A percentile compares a stretch with the other conserved stretches of the same genome.
Evolutionary conservation across 2,113 vertebrate species (phyloP).

Genomic region (Agapornis roseicollis): DNA sequence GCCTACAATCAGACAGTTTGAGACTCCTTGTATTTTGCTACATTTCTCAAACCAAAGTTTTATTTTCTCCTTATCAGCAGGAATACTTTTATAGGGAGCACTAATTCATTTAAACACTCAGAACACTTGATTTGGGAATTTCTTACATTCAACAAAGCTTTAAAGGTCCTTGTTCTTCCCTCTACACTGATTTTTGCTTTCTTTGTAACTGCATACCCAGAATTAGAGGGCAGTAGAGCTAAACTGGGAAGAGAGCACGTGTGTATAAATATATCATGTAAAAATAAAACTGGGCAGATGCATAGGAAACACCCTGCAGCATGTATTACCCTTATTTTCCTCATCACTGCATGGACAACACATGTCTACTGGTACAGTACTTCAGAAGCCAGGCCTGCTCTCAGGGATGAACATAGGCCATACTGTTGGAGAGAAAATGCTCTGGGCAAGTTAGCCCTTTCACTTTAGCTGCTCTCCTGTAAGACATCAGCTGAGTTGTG

Average conservation of each 20-base stretch:
- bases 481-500: not conserved
- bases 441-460: not conserved
- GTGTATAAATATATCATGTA: slow-evolving; percentile 40
- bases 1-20: slow-evolving; percentile 64
- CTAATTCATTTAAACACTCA: slow-evolving; percentile 6
- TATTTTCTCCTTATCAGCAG: slow-evolving; percentile 35
- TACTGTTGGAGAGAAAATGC: slow-evolving; percentile 3
- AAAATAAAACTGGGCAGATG: slow-evolving; percentile 68
- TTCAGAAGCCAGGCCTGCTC: not conserved
- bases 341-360: slow-evolving; percentile 55
- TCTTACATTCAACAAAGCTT: not conserved
- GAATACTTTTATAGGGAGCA: not conserved
- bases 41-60: slow-evolving; percentile 43
- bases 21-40: slow-evolving; percentile 47
- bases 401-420: slow-evolving; percentile 22
- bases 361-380: slow-evolving; percentile 42
- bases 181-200: not conserved
- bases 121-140: not conserved
- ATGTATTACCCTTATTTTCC: slow-evolving; percentile 62
- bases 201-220: not conserved
- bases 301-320: slow-evolving; percentile 57
- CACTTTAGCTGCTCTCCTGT: not conserved
- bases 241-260: slow-evolving; percentile 43
- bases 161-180: not conserved
- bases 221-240: slow-evolving; percentile 51